Evolutionary conservation across 2,797 vertebrate species (phyloP).

Genomic region (Pipistrellus nathusii): DNA sequence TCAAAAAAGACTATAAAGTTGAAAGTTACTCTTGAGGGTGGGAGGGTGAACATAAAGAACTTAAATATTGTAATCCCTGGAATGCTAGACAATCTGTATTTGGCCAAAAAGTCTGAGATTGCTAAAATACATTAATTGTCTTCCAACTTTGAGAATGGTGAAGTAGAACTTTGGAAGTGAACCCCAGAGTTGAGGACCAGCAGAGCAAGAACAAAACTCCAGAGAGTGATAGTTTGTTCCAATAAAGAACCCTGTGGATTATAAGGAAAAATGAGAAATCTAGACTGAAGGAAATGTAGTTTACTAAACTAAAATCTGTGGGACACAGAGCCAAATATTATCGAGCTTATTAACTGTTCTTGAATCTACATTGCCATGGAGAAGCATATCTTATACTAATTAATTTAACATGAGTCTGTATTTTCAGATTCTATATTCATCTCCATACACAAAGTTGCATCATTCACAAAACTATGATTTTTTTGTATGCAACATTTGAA

Average conservation of each 20-base stretch:
- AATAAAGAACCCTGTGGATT: background rate
- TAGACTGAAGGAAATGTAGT: background rate
- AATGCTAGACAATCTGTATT: background rate
- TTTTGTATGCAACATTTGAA: slow-evolving; percentile 48
- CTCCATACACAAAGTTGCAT: background rate
- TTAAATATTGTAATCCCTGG: background rate
- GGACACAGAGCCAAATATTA: background rate
- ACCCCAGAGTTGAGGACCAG: background rate
- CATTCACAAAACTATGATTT: background rate
- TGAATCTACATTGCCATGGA: background rate
- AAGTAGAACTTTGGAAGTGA: background rate
- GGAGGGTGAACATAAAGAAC: background rate
- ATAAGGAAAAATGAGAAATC: background rate
- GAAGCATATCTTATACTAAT: background rate
- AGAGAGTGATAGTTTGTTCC: background rate
- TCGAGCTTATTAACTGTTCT: background rate
- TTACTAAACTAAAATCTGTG: slow-evolving; percentile 22
- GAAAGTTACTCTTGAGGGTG: background rate
- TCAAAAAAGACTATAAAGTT: background rate
- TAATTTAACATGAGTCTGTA: background rate
- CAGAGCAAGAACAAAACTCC: background rate
- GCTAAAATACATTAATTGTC: background rate
- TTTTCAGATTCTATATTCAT: background rate
- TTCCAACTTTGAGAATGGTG: background rate
- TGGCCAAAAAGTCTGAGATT: slow-evolving; percentile 10